Evolutionary conservation across 2,113 vertebrate genomes (phyloP).

Genomic region (Tursiops truncatus): DNA sequence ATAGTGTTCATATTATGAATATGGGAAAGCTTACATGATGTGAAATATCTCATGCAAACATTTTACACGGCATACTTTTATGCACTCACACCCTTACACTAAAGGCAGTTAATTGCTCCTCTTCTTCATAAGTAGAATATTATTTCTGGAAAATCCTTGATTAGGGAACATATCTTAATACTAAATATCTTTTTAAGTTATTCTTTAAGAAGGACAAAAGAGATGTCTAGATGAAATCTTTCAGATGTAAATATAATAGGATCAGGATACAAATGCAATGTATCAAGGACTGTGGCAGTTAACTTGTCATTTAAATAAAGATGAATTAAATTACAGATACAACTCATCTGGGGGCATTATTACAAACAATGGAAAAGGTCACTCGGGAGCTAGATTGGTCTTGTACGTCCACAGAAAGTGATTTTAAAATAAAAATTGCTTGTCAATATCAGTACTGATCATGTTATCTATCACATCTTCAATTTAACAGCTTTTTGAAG

Average conservation of each 20-base stretch:
- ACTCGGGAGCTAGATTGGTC: not conserved
- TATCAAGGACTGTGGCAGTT: not conserved
- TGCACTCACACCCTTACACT: constrained; percentile 70
- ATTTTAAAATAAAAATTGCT: not conserved
- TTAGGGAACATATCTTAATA: constrained; percentile 57
- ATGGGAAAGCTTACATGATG: constrained; percentile 72
- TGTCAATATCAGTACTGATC: constrained; percentile 1
- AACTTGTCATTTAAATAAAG: constrained; percentile 9
- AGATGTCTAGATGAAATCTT: constrained; percentile 40
- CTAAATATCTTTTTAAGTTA: constrained; percentile 38
- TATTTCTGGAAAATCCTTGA: constrained; percentile 60
- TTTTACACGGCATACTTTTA: constrained; percentile 77
- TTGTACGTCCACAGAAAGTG: not conserved
- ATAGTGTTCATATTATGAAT: constrained; percentile 66
- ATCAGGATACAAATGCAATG: constrained; percentile 69
- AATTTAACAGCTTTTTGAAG: constrained; percentile 53
- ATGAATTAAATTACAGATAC: not conserved
- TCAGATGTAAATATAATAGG: constrained; percentile 48
- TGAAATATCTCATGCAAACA: constrained; percentile 80
- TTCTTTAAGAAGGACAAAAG: constrained; percentile 67
- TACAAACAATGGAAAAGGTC: not conserved
- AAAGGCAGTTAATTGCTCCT: constrained; percentile 72
- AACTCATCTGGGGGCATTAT: not conserved
- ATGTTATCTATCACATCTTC: not conserved
- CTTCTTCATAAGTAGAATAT: constrained; percentile 67